Conservation (phyloP, 2,113 vertebrate species). For the Bostrychus sinensis region DNA sequence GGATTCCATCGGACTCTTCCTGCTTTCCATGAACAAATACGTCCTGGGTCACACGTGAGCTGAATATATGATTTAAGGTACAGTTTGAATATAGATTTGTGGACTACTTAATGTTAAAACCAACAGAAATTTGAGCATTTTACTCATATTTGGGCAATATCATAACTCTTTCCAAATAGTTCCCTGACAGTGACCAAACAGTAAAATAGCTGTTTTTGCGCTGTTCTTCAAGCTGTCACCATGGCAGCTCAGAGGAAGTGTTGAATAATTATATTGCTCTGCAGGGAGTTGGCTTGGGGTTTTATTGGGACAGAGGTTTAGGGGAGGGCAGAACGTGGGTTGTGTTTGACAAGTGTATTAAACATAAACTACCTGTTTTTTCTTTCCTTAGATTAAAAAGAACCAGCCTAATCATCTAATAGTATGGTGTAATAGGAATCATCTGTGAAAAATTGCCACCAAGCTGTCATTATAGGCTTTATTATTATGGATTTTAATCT, state of each 20-base stretch:
- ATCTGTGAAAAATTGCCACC: too few relatives aligned
- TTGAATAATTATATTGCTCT: slow-evolving; percentile 37
- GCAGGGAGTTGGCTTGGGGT: slow-evolving; percentile 26
- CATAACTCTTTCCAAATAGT: slow-evolving; percentile 7
- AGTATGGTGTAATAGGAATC: too few relatives aligned
- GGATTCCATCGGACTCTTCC: neutral
- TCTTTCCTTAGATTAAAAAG: too few relatives aligned
- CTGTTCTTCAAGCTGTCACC: slow-evolving; percentile 50
- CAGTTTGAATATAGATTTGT: neutral
- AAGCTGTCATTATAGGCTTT: too few relatives aligned
- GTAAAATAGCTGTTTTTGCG: slow-evolving; percentile 38
- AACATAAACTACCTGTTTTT: too few relatives aligned
- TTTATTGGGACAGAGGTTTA: slow-evolving; percentile 21
- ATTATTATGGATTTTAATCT: too few relatives aligned
- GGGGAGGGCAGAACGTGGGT: neutral
- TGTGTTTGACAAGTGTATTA: neutral
- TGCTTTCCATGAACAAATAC: neutral
- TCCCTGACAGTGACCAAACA: slow-evolving; percentile 26
- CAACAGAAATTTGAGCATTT: too few relatives aligned
- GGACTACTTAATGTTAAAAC: neutral
- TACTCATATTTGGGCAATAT: neutral
- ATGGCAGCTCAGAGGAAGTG: slow-evolving; percentile 44
- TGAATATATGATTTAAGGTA: neutral
- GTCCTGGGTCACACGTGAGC: neutral
- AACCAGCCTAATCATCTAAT: too few relatives aligned